Percentiles rank a stretch among this genome's conserved stretches.
Evolutionary conservation across 2,888 invertebrate genomes (phyloP).

Genomic region (Ommatoiulus sabulosus): DNA sequence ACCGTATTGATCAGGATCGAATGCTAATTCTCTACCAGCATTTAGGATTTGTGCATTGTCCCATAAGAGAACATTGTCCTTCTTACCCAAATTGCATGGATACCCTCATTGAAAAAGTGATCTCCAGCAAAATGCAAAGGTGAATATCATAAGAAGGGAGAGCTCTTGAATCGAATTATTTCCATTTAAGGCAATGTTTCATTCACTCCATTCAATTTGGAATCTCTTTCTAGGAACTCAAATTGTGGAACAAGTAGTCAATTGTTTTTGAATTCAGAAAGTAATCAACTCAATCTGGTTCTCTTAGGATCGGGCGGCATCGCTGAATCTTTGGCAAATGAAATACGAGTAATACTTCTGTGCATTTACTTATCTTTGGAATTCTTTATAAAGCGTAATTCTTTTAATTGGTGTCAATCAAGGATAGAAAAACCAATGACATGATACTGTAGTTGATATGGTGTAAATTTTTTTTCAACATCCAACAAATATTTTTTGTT

Average conservation of each 20-base stretch:
- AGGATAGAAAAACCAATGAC: not conserved
- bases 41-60: constrained; percentile 94
- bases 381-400: not conserved
- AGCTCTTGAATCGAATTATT: not conserved
- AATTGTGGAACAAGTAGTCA: constrained; percentile 75
- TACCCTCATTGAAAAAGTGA: constrained; percentile 78
- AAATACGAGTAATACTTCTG: constrained; percentile 74
- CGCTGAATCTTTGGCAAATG: constrained; percentile 87
- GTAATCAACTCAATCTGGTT: constrained; percentile 85
- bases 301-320: constrained; percentile 88
- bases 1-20: constrained; percentile 93
- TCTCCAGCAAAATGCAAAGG: constrained; percentile 72
- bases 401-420: not conserved
- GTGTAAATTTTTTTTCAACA: constrained; percentile 14
- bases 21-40: constrained; percentile 95
- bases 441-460: not conserved
- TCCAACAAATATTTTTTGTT: not conserved
- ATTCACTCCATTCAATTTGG: constrained; percentile 8
- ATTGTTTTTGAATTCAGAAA: constrained; percentile 76
- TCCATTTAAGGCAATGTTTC: not conserved
- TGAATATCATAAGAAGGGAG: constrained; percentile 55
- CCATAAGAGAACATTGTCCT: constrained; percentile 93
- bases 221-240: constrained; percentile 68
- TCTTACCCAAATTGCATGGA: constrained; percentile 87
- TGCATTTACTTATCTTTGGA: not conserved